Evolutionary conservation across 2,888 invertebrate genomes (phyloP).

Genomic region (Caenorhabditis sulstoni): DNA sequence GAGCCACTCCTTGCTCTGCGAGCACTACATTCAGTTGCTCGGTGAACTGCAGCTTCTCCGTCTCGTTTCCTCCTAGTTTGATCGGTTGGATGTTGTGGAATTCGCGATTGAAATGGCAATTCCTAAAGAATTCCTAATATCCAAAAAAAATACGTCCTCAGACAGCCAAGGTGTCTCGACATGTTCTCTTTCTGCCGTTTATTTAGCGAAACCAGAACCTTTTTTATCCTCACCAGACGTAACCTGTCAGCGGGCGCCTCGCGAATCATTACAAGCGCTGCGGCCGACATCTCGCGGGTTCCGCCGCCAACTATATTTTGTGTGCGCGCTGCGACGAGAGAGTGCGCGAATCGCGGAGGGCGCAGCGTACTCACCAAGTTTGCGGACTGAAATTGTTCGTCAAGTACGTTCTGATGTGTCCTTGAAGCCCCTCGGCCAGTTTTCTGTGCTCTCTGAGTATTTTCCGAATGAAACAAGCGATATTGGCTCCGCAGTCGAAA

Average conservation of each 20-base stretch:
- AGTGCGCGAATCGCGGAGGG: conserved; percentile 4
- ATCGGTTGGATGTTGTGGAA: conserved; percentile 8
- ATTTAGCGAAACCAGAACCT: conserved; percentile 61
- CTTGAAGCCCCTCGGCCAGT: conserved; percentile 44
- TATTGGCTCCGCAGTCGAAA: conserved; percentile 33
- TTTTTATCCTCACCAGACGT: conserved; percentile 57
- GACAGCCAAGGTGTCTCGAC: conserved; percentile 64
- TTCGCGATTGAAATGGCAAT: conserved; percentile 48
- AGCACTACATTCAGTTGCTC: conserved; percentile 28
- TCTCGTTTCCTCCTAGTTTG: conserved; percentile 46
- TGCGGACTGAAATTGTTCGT: conserved; percentile 50
- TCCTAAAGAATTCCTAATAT: conserved; percentile 37
- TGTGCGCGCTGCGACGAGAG: conserved; percentile 18
- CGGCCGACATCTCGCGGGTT: conserved; percentile 51
- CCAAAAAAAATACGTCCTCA: conserved; percentile 40
- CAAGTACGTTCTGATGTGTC: conserved; percentile 21
- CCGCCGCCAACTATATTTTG: conserved; percentile 38
- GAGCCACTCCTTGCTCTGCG: conserved; percentile 41
- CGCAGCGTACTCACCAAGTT: conserved; percentile 51
- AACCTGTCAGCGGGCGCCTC: neutral
- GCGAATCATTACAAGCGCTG: neutral
- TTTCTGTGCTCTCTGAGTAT: conserved; percentile 40
- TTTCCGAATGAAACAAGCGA: conserved; percentile 50
- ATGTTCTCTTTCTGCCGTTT: conserved; percentile 51
- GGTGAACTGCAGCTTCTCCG: conserved; percentile 25